These are phyloP conservation scores for Barypeithes pellucidus DNA, from an alignment of 2,888 invertebrate species.

Conservation along the genomic window DNA sequence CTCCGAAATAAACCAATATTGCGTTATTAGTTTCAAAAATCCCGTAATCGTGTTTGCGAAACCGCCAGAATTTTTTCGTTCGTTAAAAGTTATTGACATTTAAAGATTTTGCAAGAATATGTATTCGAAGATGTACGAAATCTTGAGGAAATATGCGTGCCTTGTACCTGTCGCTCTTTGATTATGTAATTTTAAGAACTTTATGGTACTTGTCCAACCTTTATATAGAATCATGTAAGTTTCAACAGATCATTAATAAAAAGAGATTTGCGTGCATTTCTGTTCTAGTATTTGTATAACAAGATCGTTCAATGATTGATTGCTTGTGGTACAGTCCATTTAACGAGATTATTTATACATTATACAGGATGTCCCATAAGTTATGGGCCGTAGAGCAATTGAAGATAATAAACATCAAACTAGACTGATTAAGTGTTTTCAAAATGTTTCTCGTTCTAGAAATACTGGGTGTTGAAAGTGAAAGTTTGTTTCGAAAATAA, in stretches of 20 bases:
- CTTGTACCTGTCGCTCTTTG: background rate
- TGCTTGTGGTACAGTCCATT: background rate
- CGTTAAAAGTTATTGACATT: constrained; percentile 9
- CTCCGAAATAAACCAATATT: background rate
- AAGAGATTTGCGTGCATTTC: background rate
- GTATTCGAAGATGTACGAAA: constrained; percentile 17
- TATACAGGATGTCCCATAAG: too few relatives aligned
- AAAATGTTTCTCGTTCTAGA: too few relatives aligned
- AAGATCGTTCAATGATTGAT: background rate
- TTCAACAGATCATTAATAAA: constrained; percentile 1
- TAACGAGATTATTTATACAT: too few relatives aligned
- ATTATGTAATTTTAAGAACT: background rate
- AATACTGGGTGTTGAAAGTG: too few relatives aligned
- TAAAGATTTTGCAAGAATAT: constrained; percentile 13
- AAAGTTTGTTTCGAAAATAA: too few relatives aligned
- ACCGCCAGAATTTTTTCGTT: background rate
- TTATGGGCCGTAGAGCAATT: too few relatives aligned
- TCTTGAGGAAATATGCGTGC: background rate
- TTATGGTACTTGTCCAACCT: constrained; percentile 6
- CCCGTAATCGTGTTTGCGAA: background rate
- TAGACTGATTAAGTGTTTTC: too few relatives aligned
- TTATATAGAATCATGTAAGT: background rate
- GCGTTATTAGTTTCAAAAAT: background rate
- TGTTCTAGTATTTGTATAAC: too few relatives aligned
- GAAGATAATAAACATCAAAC: too few relatives aligned